Evolutionary conservation across 64 coral and sea anemone genomes (phyloP), one percentile per base, ranked within the genome.

Genomic region (Platygyra sinensis): DNA sequence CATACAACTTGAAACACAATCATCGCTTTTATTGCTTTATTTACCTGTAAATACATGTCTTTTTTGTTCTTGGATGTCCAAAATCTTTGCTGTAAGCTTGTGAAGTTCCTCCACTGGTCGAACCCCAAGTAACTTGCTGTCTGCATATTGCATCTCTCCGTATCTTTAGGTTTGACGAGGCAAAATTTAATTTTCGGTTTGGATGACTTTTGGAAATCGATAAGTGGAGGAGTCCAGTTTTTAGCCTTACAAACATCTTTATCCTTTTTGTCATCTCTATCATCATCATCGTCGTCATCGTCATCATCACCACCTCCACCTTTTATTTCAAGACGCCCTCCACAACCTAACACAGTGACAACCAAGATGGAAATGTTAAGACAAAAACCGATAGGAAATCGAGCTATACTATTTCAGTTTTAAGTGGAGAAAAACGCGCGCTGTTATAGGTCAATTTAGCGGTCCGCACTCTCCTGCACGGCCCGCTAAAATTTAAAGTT

Each of bases 161-260:
- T 25, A 71, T 85, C 39, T 15, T 85, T 85, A 69, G 65, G 22
- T 28, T n/a, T 69, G 2, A 11, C 5, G 10, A 9, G 10, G 15
- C 81, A 85, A 69, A 85, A 71, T 72, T 85, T 85, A 49, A 85
- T 69, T 7, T 85, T 71, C 2, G 63, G 24, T 14, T 27, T 22
- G 0, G 81, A 51, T 27, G 62, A 28, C 13, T 3, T 50, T 64
- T 52, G 36, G 10, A 85, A 85, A n/a, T 85, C n/a, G 67, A 85
- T 49, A 14, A 85, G 31, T 16, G 81, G 81, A 6, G 64, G 81
- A 72, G 27, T 51, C 81, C 81, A 85, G 62, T 61, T 2, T 2
- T 12, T 50, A 12, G 67, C 24, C 27, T 85, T 85, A 18, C 62
- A 85, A 71, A 85, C 81, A 72, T 85, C 80, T 67, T 83, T 83